These are phyloP conservation scores for Nanorana parkeri DNA, from an alignment of 2,113 vertebrate genomes.

Conservation along the genomic window DNA sequence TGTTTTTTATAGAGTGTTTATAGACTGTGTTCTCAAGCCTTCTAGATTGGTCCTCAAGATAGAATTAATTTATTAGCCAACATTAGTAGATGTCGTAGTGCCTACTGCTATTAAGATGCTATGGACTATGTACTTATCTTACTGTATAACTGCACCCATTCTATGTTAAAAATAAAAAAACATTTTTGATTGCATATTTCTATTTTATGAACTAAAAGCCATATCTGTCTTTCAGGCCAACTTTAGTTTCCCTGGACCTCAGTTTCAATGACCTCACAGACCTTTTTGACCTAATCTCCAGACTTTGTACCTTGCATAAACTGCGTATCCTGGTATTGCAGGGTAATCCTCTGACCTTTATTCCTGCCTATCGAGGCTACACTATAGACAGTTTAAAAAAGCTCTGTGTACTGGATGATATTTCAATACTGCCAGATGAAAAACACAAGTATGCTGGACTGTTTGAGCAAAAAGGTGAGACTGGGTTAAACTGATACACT, in stretches of 20 bases:
- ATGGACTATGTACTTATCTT: too few relatives aligned
- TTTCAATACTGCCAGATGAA: slow-evolving; percentile 70
- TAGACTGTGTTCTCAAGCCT: too few relatives aligned
- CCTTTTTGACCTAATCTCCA: slow-evolving; percentile 69
- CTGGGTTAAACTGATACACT: not conserved
- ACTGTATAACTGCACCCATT: too few relatives aligned
- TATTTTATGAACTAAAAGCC: too few relatives aligned
- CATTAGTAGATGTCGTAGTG: too few relatives aligned
- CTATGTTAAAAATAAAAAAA: too few relatives aligned
- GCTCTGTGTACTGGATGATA: slow-evolving; percentile 76
- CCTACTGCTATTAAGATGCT: too few relatives aligned
- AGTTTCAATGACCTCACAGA: slow-evolving; percentile 79
- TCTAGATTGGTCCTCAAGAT: too few relatives aligned
- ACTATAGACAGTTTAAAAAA: slow-evolving; percentile 76
- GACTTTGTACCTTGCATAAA: slow-evolving; percentile 67
- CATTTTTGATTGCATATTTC: not conserved
- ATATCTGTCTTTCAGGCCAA: slow-evolving; percentile 74
- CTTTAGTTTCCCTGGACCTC: slow-evolving; percentile 86
- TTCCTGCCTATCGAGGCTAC: slow-evolving; percentile 80
- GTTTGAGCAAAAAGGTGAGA: slow-evolving; percentile 72
- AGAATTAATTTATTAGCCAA: too few relatives aligned
- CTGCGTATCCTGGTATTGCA: slow-evolving; percentile 79
- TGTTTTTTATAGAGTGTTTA: too few relatives aligned
- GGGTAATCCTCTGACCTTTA: slow-evolving; percentile 82
- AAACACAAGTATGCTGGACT: slow-evolving; percentile 72